Percentiles rank a stretch among this genome's conserved stretches.
Evolutionary conservation across 1,140 invertebrate genomes (phyloP).

Genomic region (Telenomus remus): DNA sequence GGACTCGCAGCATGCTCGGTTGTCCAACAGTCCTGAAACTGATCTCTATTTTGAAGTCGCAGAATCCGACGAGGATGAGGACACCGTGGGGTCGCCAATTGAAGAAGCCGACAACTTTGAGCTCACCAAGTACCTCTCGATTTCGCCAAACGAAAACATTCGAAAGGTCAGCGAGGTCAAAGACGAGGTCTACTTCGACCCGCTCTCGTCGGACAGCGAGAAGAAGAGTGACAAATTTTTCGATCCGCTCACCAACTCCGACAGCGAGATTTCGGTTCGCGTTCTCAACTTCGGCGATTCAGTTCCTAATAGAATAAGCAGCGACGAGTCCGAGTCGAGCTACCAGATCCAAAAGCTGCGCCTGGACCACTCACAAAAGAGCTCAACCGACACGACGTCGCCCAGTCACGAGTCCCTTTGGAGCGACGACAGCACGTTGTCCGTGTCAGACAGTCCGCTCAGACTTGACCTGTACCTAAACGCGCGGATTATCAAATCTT

Average conservation of each 20-base stretch:
- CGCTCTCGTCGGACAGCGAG: constrained; percentile 69
- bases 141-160: constrained; percentile 38
- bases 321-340: constrained; percentile 46
- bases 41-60: constrained; percentile 78
- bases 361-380: constrained; percentile 61
- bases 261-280: constrained; percentile 54
- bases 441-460: constrained; percentile 59
- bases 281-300: constrained; percentile 4
- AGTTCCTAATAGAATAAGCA: constrained; percentile 32
- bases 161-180: constrained; percentile 62
- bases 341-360: constrained; percentile 13
- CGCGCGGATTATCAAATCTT: constrained; percentile 56
- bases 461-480: too few relatives aligned
- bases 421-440: constrained; percentile 69
- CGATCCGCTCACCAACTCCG: constrained; percentile 63
- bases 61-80: constrained; percentile 77
- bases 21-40: constrained; percentile 63
- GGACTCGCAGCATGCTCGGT: too few relatives aligned
- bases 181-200: constrained; percentile 78
- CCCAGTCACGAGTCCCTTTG: constrained; percentile 68
- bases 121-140: constrained; percentile 68
- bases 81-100: constrained; percentile 77
- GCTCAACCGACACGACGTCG: constrained; percentile 66
- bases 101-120: constrained; percentile 67
- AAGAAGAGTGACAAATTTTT: constrained; percentile 62